A percentile compares a stretch with the other conserved stretches of the same genome.
phyloP scores from a whole-genome alignment of 1,140 invertebrate genomes.

The Zaprionus vittiger region DNA sequence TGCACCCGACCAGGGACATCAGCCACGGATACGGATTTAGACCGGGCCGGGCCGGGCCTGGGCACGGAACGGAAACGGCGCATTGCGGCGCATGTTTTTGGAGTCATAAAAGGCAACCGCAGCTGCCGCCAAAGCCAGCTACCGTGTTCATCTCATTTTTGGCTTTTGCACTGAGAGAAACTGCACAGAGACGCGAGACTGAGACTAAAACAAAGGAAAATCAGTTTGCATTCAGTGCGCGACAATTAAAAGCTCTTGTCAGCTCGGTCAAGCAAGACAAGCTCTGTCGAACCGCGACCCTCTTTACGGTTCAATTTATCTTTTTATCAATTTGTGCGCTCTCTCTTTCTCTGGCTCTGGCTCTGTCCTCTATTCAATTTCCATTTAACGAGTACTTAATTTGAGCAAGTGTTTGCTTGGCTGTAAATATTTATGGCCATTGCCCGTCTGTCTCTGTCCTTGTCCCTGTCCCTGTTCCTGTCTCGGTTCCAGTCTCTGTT shows the following conservation, averaged over 20 bases:
- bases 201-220: constrained; percentile 37
- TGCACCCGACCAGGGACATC: constrained; percentile 19
- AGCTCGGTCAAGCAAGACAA: constrained; percentile 29
- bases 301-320: constrained; percentile 69
- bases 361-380: constrained; percentile 66
- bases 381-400: constrained; percentile 81
- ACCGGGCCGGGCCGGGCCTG: not conserved
- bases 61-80: constrained; percentile 38
- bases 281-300: constrained; percentile 9
- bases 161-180: not conserved
- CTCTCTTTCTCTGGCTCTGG: not conserved
- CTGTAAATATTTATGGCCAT: constrained; percentile 78
- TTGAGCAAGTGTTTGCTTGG: constrained; percentile 81
- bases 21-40: constrained; percentile 6
- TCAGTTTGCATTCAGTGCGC: constrained; percentile 41
- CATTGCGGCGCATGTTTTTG: constrained; percentile 60
- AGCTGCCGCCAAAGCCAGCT: constrained; percentile 16
- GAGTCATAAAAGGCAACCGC: constrained; percentile 46
- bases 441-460: constrained; percentile 42
- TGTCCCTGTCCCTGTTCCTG: constrained; percentile 5
- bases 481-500: constrained; percentile 23
- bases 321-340: constrained; percentile 74
- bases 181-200: not conserved
- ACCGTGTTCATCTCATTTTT: not conserved
- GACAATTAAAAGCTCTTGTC: constrained; percentile 55